phyloP scores from a whole-genome alignment of 2,888 invertebrate genomes.

The Vanessa cardui region DNA sequence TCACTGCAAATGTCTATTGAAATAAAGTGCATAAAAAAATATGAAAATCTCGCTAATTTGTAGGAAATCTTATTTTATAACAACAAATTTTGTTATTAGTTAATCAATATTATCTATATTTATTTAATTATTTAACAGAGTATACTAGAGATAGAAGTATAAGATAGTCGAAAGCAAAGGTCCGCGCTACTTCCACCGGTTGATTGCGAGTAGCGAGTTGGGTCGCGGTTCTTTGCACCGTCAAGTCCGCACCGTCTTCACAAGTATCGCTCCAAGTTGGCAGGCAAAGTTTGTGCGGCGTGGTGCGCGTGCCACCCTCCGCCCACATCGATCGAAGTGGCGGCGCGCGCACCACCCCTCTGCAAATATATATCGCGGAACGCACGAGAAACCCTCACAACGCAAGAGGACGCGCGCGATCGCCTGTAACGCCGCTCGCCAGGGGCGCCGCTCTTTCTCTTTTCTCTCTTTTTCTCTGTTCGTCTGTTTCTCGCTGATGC shows the following conservation, averaged over 20 bases:
- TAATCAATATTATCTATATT: background rate
- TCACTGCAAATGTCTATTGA: no score
- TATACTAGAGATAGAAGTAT: background rate
- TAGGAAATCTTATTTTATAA: background rate
- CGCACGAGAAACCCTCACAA: constrained; percentile 75
- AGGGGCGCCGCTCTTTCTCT: constrained; percentile 81
- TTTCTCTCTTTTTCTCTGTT: constrained; percentile 80
- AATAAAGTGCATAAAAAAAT: no score
- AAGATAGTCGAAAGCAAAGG: constrained; percentile 30
- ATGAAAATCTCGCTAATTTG: no score
- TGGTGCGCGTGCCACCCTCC: constrained; percentile 51
- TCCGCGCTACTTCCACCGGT: constrained; percentile 63
- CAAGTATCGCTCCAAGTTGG: constrained; percentile 70
- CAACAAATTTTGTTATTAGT: no score
- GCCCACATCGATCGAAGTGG: constrained; percentile 70
- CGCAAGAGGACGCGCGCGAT: constrained; percentile 83
- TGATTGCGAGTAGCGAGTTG: constrained; percentile 57
- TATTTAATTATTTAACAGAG: background rate
- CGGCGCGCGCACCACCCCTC: constrained; percentile 72
- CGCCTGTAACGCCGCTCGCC: constrained; percentile 77
- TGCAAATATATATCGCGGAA: constrained; percentile 75
- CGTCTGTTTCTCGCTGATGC: constrained; percentile 80
- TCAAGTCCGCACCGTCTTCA: constrained; percentile 45
- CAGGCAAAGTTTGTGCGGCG: constrained; percentile 67
- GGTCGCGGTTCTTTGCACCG: constrained; percentile 37